phyloP scores from a whole-genome alignment of 2,797 vertebrate genomes.

The Orientallactaga sibirica region DNA sequence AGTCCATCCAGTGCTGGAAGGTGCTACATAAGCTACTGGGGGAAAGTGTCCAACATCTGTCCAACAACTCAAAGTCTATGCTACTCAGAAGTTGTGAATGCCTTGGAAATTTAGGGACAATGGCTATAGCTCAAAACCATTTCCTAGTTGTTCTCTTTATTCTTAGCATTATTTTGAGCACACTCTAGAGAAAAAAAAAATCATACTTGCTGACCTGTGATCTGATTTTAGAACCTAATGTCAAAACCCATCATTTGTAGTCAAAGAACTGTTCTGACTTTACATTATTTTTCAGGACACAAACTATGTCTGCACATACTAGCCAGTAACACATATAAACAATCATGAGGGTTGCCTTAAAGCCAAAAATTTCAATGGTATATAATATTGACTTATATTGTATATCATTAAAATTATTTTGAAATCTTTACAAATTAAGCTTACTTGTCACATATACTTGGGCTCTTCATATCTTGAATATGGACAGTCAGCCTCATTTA shows the following conservation, averaged over 20 bases:
- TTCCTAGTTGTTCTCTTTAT: no score
- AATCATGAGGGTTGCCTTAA: not conserved
- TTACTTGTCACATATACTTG: not conserved
- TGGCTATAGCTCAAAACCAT: no score
- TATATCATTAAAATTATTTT: not conserved
- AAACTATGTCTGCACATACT: not conserved
- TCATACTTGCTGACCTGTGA: no score
- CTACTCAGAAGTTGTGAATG: no score
- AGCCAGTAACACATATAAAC: not conserved
- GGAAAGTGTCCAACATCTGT: no score
- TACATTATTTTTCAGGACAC: not conserved
- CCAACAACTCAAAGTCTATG: no score
- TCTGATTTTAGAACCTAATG: not conserved
- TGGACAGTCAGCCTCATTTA: not conserved
- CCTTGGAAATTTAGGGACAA: no score
- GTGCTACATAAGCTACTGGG: no score
- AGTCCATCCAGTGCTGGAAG: no score
- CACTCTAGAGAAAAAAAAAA: no score
- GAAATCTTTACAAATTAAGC: not conserved
- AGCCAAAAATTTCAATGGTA: not conserved
- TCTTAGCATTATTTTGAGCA: no score
- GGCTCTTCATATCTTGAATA: not conserved
- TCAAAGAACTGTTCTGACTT: not conserved
- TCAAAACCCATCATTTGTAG: constrained; percentile 1
- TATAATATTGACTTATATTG: not conserved